A percentile compares a stretch with the other conserved stretches of the same genome.
phyloP scores from a whole-genome alignment of 2,888 invertebrate genomes.

The Agonopterix heracliana region DNA sequence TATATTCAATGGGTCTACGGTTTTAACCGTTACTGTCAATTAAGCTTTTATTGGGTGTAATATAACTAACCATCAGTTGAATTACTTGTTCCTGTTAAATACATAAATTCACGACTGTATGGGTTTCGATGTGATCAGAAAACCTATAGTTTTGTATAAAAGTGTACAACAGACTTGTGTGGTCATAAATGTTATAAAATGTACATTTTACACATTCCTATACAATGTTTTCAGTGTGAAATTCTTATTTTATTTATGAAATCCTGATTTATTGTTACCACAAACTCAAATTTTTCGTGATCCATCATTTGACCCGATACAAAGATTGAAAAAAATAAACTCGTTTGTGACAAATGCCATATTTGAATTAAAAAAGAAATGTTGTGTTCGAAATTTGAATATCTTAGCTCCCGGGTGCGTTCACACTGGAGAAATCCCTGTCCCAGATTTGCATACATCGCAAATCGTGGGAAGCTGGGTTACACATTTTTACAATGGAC shows the following conservation, averaged over 20 bases:
- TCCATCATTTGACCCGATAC: too few species aligned
- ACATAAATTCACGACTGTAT: neutral
- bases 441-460: conserved; percentile 44
- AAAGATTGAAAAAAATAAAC: too few species aligned
- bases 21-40: conserved; percentile 16
- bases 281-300: too few species aligned
- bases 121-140: too few species aligned
- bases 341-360: too few species aligned
- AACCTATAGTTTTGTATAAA: too few species aligned
- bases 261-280: too few species aligned
- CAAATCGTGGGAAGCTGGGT: conserved; percentile 39
- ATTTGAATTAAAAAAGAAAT: conserved; percentile 17
- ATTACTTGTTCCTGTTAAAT: neutral
- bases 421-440: conserved; percentile 27
- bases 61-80: neutral
- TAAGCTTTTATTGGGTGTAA: neutral
- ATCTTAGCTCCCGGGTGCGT: conserved; percentile 39
- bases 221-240: too few species aligned
- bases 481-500: conserved; percentile 17
- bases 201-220: too few species aligned
- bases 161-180: too few species aligned
- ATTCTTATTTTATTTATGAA: too few species aligned
- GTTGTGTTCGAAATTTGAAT: conserved; percentile 40
- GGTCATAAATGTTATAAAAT: too few species aligned
- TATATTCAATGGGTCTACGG: neutral